Evolutionary conservation across 1,140 invertebrate genomes (phyloP).

Genomic region (Drosophila sp.): DNA sequence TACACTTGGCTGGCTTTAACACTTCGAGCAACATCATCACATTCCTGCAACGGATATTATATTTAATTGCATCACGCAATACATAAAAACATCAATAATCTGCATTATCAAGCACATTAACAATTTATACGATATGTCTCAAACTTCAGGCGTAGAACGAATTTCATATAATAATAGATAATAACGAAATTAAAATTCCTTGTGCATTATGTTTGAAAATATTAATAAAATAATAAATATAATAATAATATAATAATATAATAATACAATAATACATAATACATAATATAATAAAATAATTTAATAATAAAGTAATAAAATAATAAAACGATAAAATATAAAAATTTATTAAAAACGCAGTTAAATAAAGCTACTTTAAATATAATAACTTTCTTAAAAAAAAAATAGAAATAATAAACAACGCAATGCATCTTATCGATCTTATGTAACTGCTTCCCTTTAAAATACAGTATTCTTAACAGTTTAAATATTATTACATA

Average conservation of each 20-base stretch:
- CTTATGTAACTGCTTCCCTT: not conserved
- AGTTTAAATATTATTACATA: constrained; percentile 18
- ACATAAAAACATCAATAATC: constrained; percentile 1
- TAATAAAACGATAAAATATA: too few species aligned
- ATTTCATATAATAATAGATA: too few species aligned
- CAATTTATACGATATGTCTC: not conserved
- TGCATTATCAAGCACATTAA: not conserved
- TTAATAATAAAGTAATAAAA: too few species aligned
- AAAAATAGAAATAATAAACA: not conserved
- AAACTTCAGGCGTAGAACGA: too few species aligned
- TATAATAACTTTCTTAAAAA: not conserved
- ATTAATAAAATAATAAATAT: too few species aligned
- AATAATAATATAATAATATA: not conserved
- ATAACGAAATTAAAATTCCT: too few species aligned
- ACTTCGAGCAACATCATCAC: not conserved
- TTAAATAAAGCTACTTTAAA: not conserved
- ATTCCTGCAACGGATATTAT: not conserved
- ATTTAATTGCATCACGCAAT: constrained; percentile 9
- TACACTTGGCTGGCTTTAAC: constrained; percentile 1
- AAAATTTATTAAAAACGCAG: too few species aligned
- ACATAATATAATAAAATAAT: too few species aligned
- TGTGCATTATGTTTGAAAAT: too few species aligned
- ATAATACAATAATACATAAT: too few species aligned
- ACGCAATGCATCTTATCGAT: not conserved
- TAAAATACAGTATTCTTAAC: not conserved